Evolutionary conservation across 2,888 invertebrate species (phyloP).

Genomic region (Dolomedes plantarius): DNA sequence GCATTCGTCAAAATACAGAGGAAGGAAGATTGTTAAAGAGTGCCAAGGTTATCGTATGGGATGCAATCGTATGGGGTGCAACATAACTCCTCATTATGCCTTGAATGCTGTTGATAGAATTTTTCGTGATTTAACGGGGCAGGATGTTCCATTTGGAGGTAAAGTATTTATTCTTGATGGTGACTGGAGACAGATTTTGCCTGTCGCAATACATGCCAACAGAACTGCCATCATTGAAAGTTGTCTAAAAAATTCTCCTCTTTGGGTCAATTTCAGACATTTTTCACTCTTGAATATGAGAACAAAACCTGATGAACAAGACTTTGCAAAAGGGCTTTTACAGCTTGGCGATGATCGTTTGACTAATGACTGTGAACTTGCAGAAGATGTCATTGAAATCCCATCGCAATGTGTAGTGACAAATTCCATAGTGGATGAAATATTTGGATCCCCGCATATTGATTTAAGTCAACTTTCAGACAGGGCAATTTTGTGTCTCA

Average conservation of each 20-base stretch:
- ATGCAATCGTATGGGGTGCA: too few species aligned
- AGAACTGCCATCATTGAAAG: neutral
- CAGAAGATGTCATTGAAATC: neutral
- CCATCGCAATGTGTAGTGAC: neutral
- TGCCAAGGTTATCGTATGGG: constrained; percentile 18
- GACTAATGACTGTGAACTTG: neutral
- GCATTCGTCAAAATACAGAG: neutral
- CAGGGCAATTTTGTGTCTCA: constrained; percentile 10
- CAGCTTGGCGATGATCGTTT: neutral
- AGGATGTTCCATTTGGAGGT: constrained; percentile 45
- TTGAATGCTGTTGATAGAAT: constrained; percentile 8
- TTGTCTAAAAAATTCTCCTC: neutral
- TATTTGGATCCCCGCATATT: too few species aligned
- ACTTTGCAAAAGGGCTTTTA: neutral
- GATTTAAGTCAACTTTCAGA: neutral
- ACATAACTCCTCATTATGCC: constrained; percentile 33
- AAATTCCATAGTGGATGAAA: too few species aligned
- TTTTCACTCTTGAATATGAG: neutral
- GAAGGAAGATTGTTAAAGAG: neutral
- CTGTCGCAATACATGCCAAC: constrained; percentile 8
- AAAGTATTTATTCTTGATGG: constrained; percentile 55
- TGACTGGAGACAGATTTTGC: constrained; percentile 61
- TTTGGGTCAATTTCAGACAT: neutral
- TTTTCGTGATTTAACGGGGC: constrained; percentile 38
- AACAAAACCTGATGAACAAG: neutral